Percentiles rank a stretch among this genome's conserved stretches.
These are phyloP conservation scores for Drosophila diplacantha DNA, from an alignment of 2,888 invertebrate genomes.

Conservation along the genomic window DNA sequence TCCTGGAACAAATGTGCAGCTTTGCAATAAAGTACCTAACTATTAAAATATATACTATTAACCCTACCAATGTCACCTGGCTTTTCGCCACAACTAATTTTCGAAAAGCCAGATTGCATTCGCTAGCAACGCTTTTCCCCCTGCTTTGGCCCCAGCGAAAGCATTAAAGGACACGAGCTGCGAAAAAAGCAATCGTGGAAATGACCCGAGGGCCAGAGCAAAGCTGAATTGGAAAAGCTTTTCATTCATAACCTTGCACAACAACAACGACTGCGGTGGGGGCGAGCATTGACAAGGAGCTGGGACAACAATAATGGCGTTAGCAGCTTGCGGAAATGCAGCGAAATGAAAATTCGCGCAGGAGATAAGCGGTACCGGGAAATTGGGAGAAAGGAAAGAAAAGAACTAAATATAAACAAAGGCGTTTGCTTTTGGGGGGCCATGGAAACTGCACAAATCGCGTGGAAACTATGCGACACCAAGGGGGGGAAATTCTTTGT, in stretches of 20 bases:
- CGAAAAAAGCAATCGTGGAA: slow-evolving; percentile 33
- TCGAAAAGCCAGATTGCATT: too few species aligned
- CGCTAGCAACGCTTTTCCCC: neutral
- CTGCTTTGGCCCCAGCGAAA: neutral
- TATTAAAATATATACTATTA: neutral
- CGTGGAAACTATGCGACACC: slow-evolving; percentile 3
- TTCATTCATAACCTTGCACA: slow-evolving; percentile 76
- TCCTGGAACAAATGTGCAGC: neutral
- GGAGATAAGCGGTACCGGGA: slow-evolving; percentile 18
- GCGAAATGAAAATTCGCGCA: slow-evolving; percentile 10
- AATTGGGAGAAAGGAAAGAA: neutral
- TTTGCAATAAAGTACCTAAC: neutral
- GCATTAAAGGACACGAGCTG: slow-evolving; percentile 13
- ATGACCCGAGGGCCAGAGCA: slow-evolving; percentile 41
- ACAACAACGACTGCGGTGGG: slow-evolving; percentile 43
- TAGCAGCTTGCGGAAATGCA: slow-evolving; percentile 24
- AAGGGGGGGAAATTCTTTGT: slow-evolving; percentile 1
- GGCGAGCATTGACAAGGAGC: neutral
- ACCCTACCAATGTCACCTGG: neutral
- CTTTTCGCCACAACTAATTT: neutral
- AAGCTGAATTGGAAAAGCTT: slow-evolving; percentile 68
- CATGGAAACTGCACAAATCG: slow-evolving; percentile 14
- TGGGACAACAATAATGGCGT: neutral
- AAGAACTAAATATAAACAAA: slow-evolving; percentile 1
- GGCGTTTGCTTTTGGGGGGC: neutral